A percentile compares a stretch with the other conserved stretches of the same genome.
Evolutionary conservation across 2,797 vertebrate genomes (phyloP).

Genomic region (Threskiornis aethiopicus): DNA sequence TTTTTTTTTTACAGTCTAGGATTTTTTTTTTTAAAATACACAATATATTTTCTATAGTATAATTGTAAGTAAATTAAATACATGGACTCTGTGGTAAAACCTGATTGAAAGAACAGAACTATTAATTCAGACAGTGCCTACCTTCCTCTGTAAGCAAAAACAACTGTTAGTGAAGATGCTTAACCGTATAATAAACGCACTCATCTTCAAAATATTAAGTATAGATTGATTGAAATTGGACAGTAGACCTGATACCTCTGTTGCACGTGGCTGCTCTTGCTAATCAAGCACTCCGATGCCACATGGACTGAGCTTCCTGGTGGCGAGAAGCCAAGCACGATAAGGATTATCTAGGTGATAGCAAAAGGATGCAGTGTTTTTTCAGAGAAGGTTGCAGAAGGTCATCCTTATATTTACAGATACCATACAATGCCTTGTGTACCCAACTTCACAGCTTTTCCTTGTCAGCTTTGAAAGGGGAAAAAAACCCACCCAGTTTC

Average conservation of each 20-base stretch:
- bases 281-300: conserved; percentile 5
- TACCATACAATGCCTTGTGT: conserved; percentile 24
- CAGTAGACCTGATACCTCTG: background rate
- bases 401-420: conserved; percentile 53
- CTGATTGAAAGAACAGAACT: background rate
- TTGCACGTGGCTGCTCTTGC: background rate
- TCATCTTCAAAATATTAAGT: background rate
- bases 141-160: background rate
- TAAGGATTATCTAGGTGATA: conserved; percentile 47
- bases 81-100: background rate
- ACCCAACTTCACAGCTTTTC: conserved; percentile 24
- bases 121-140: background rate
- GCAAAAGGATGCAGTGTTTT: conserved; percentile 48
- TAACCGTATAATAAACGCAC: background rate
- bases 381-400: conserved; percentile 49
- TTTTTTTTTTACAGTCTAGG: background rate
- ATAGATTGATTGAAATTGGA: background rate
- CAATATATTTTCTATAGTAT: background rate
- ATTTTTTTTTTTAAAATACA: background rate
- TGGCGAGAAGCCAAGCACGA: conserved; percentile 30
- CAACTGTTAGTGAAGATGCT: background rate
- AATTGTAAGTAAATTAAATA: conserved; percentile 35
- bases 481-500: background rate
- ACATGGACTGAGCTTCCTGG: conserved; percentile 48
- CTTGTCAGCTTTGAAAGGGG: conserved; percentile 13